phyloP scores from a whole-genome alignment of 2,113 vertebrate species.

The Eublepharis macularius region DNA sequence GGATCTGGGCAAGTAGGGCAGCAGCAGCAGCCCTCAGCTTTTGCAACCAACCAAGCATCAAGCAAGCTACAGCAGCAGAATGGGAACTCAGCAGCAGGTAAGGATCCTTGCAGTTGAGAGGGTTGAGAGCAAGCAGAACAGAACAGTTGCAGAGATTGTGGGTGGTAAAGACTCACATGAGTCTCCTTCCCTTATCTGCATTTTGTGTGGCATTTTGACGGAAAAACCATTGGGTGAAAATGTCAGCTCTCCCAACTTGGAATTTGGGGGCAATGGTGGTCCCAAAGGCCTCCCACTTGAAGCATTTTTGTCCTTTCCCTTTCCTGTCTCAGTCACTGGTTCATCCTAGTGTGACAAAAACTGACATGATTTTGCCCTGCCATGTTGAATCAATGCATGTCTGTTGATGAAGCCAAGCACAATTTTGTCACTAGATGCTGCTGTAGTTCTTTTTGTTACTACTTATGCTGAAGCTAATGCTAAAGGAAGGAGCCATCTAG shows the following conservation, averaged over 20 bases:
- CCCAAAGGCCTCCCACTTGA: no score
- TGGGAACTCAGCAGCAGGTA: constrained; percentile 67
- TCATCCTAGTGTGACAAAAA: background rate
- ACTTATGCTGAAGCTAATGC: no score
- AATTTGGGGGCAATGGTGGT: background rate
- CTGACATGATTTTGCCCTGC: background rate
- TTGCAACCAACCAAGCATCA: constrained; percentile 46
- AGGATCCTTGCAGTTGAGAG: background rate
- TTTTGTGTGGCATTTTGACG: background rate
- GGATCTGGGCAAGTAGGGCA: constrained; percentile 22
- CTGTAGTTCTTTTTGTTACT: background rate
- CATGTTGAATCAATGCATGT: background rate
- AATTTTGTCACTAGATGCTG: background rate
- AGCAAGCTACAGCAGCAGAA: constrained; percentile 69
- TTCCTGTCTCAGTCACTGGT: background rate
- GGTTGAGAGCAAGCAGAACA: background rate
- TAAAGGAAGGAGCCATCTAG: background rate
- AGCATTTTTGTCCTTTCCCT: no score
- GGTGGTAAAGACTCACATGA: no score
- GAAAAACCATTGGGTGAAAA: background rate
- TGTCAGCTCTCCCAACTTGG: background rate
- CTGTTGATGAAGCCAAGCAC: background rate
- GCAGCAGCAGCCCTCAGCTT: constrained; percentile 59
- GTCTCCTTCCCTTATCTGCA: background rate
- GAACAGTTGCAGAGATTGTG: background rate